Conservation (phyloP, 2,888 invertebrate species). For the Melanotus villosus region DNA sequence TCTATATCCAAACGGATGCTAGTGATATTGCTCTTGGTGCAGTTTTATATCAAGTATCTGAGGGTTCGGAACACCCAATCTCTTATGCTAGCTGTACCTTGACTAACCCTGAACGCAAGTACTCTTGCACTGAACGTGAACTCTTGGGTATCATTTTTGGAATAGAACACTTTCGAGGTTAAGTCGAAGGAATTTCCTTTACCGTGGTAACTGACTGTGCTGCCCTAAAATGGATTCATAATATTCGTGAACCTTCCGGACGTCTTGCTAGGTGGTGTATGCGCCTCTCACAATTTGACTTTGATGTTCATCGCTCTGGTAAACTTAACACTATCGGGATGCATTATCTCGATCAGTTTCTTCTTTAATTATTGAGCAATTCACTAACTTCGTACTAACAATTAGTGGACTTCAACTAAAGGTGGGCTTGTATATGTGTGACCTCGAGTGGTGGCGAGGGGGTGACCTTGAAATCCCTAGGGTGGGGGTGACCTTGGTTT, state of each 20-base stretch:
- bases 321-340: background rate
- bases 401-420: too few species aligned
- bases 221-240: background rate
- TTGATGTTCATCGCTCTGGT: background rate
- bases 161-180: background rate
- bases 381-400: too few species aligned
- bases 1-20: conserved; percentile 55
- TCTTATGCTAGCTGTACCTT: conserved; percentile 33
- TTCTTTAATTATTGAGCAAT: background rate
- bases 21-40: conserved; percentile 51
- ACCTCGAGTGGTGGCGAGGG: too few species aligned
- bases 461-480: too few species aligned
- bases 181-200: background rate
- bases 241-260: background rate
- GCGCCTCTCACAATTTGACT: conserved; percentile 3
- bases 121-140: background rate
- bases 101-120: background rate
- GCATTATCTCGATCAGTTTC: background rate
- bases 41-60: conserved; percentile 29
- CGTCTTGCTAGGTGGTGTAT: background rate
- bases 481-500: too few species aligned
- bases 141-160: conserved; percentile 2
- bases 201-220: background rate
- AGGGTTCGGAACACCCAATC: conserved; percentile 26
- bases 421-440: too few species aligned